Evolutionary conservation across 1,140 invertebrate genomes (phyloP).

Genomic region (Drosophila albomicans): DNA sequence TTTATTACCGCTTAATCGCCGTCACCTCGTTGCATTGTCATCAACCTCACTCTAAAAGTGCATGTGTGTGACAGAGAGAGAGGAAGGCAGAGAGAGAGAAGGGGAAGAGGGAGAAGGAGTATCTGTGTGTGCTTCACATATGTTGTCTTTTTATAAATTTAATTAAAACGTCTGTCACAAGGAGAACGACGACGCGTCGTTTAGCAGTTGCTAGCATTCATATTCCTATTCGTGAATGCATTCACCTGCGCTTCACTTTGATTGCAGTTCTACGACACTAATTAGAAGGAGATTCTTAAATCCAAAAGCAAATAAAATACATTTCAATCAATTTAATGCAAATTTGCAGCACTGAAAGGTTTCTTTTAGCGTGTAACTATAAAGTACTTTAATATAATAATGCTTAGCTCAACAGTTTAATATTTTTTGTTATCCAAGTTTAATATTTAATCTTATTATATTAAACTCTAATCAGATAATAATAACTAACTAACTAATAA

Average conservation of each 20-base stretch:
- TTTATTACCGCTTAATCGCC: conserved; percentile 36
- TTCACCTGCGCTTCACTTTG: conserved; percentile 4
- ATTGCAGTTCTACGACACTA: not conserved
- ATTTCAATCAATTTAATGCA: not conserved
- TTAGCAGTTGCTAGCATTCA: conserved; percentile 11
- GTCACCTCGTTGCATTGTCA: conserved; percentile 47
- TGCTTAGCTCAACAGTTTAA: too few species aligned
- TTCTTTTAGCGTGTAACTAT: too few species aligned
- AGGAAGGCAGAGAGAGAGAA: too few species aligned
- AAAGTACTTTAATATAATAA: too few species aligned
- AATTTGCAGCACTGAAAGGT: too few species aligned
- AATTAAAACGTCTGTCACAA: conserved; percentile 46
- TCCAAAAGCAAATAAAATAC: too few species aligned
- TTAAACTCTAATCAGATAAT: too few species aligned
- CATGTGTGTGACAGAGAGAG: not conserved
- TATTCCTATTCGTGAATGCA: not conserved
- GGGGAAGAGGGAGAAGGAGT: too few species aligned
- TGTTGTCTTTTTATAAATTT: conserved; percentile 46
- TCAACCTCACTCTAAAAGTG: not conserved
- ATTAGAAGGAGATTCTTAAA: not conserved
- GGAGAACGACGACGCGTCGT: conserved; percentile 7
- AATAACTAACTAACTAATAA: too few species aligned
- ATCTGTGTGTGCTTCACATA: not conserved
- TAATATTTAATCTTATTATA: too few species aligned
- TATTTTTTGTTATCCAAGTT: too few species aligned